A percentile compares a stretch with the other conserved stretches of the same genome.
These are phyloP conservation scores for Hydroisotoma schaefferi DNA, from an alignment of 2,888 invertebrate genomes.

Conservation along the genomic window DNA sequence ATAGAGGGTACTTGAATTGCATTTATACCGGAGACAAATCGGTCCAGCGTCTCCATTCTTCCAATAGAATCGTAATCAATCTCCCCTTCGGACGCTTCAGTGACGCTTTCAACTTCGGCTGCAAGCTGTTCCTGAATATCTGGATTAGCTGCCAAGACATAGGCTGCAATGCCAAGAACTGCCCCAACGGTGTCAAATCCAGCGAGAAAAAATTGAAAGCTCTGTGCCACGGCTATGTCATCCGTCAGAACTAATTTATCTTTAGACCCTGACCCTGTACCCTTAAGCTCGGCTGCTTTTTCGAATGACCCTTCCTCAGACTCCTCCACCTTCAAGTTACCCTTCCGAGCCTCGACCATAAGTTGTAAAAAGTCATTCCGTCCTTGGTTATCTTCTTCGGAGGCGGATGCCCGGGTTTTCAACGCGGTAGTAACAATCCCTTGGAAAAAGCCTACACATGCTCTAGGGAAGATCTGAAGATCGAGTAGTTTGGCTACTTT, in stretches of 20 bases:
- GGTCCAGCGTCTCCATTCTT: conserved; percentile 40
- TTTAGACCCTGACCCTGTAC: conserved; percentile 12
- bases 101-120: conserved; percentile 14
- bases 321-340: conserved; percentile 29
- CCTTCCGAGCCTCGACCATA: conserved; percentile 30
- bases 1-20: too few relatives aligned
- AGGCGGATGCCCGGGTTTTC: conserved; percentile 16
- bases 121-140: conserved; percentile 33
- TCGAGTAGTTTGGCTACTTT: conserved; percentile 15
- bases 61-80: conserved; percentile 32
- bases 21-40: conserved; percentile 38
- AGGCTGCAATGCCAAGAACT: conserved; percentile 18
- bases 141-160: conserved; percentile 28
- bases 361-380: conserved; percentile 38
- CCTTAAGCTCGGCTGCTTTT: conserved; percentile 26
- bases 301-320: conserved; percentile 29
- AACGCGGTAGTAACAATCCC: conserved; percentile 24
- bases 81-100: conserved; percentile 18
- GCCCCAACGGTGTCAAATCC: conserved; percentile 33
- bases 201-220: conserved; percentile 31
- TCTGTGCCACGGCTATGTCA: conserved; percentile 29
- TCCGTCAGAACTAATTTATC: conserved; percentile 21
- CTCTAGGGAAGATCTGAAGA: conserved; percentile 14
- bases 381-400: too few relatives aligned
- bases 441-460: conserved; percentile 28